These are phyloP conservation scores for Lapara coniferarum DNA, from an alignment of 2,888 invertebrate genomes.

Conservation along the genomic window DNA sequence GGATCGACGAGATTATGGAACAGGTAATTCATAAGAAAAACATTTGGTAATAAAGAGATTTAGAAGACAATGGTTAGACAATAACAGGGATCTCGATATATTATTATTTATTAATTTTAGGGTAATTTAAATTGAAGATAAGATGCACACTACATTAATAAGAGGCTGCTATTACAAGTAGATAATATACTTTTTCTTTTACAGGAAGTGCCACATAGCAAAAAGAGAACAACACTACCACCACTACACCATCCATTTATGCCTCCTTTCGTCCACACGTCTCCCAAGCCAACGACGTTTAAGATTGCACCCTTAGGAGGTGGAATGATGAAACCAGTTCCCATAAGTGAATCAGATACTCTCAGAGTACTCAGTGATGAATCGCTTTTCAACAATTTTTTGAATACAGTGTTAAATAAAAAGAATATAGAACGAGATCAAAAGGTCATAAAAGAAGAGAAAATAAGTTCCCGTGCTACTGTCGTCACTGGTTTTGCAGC, in stretches of 20 bases:
- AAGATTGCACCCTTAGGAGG: conserved; percentile 43
- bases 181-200: conserved; percentile 32
- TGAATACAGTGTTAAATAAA: conserved; percentile 55
- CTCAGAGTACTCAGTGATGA: conserved; percentile 47
- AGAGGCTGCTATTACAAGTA: neutral
- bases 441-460: neutral
- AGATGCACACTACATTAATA: too few species aligned
- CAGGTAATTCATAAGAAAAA: conserved; percentile 46
- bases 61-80: neutral
- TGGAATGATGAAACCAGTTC: conserved; percentile 35
- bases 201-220: conserved; percentile 48
- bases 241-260: conserved; percentile 1
- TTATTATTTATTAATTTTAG: too few species aligned
- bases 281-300: conserved; percentile 41
- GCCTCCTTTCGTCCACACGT: conserved; percentile 1
- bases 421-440: conserved; percentile 44
- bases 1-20: conserved; percentile 66
- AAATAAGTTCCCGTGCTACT: neutral
- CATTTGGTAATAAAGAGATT: neutral
- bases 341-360: conserved; percentile 37
- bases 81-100: neutral
- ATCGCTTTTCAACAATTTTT: conserved; percentile 53
- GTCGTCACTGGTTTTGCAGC: neutral
- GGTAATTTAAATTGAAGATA: too few species aligned
- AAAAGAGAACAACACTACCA: conserved; percentile 43